Percentiles rank a stretch among this genome's conserved stretches.
Conservation (phyloP, 1,140 invertebrate genomes). For the Diplogasteroides magnus region DNA sequence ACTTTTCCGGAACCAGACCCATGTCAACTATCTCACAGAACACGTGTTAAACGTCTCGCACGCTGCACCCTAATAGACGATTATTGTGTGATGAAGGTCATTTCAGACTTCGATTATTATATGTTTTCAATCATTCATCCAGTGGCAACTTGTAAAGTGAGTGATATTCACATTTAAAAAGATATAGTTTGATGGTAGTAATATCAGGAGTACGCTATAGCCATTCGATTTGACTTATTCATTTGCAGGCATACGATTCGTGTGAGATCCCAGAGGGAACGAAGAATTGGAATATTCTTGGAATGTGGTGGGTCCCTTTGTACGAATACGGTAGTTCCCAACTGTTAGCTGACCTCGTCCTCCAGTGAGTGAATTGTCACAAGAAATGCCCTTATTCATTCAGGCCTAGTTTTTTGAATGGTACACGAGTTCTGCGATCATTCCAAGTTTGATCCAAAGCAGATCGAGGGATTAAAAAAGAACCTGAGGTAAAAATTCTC, state of each 20-base stretch:
- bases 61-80: no score
- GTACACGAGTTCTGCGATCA: background rate
- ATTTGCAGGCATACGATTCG: slow-evolving; percentile 4
- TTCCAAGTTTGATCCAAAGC: background rate
- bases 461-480: background rate
- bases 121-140: background rate
- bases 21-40: no score
- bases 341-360: background rate
- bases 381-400: background rate
- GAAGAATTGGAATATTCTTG: slow-evolving; percentile 17
- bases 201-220: no score
- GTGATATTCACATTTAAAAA: no score
- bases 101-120: background rate
- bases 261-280: slow-evolving; percentile 23
- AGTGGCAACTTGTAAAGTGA: background rate
- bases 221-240: no score
- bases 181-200: no score
- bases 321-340: background rate
- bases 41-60: no score
- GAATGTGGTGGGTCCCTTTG: slow-evolving; percentile 8
- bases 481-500: background rate
- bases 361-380: background rate
- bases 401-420: background rate
- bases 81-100: no score
- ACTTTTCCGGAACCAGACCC: no score